Evolutionary conservation across 2,113 vertebrate species (phyloP).

Genomic region (Ibidorhyncha struthersii): DNA sequence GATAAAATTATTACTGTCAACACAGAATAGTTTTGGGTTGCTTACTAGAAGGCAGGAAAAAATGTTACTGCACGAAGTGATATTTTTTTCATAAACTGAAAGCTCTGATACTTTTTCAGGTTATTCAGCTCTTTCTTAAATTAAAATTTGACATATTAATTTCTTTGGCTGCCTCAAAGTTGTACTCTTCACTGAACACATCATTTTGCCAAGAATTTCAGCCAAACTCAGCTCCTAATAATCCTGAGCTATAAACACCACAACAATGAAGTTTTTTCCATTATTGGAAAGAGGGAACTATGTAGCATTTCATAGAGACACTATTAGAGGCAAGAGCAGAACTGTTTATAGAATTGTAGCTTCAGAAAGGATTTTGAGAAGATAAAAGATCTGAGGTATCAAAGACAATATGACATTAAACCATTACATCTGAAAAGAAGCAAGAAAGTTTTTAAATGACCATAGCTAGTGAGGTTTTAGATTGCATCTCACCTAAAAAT

Average conservation of each 20-base stretch:
- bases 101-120: slow-evolving; percentile 4
- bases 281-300: neutral
- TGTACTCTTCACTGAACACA: slow-evolving; percentile 5
- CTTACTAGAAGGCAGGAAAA: neutral
- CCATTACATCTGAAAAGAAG: neutral
- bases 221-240: slow-evolving; percentile 32
- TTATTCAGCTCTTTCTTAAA: slow-evolving; percentile 24
- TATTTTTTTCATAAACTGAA: neutral
- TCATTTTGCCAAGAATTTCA: slow-evolving; percentile 26
- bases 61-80: neutral
- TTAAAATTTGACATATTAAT: slow-evolving; percentile 50
- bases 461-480: neutral
- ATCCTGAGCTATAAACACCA: slow-evolving; percentile 37
- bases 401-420: neutral
- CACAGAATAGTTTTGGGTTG: neutral
- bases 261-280: slow-evolving; percentile 16
- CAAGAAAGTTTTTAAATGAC: neutral
- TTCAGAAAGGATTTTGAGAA: neutral
- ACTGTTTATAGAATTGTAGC: neutral
- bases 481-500: neutral
- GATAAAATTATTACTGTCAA: neutral
- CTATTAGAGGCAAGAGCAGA: neutral
- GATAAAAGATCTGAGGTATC: neutral
- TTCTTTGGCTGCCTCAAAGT: slow-evolving; percentile 13
- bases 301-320: neutral